phyloP scores from a whole-genome alignment of 53 echinoderm and acorn worm species.

The Echinometra lucunter region DNA sequence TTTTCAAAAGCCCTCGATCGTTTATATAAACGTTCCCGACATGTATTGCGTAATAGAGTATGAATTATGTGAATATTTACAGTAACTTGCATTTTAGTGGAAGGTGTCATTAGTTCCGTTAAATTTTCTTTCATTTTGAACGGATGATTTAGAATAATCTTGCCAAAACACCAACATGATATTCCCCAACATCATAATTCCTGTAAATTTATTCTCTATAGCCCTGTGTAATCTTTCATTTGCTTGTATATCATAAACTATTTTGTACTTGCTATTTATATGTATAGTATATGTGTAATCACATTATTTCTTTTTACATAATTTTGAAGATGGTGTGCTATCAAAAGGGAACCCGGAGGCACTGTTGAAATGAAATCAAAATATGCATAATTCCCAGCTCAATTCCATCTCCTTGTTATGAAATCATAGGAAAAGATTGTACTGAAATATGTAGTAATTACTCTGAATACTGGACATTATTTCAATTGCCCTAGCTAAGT shows the following conservation, averaged over 20 bases:
- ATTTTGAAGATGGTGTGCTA: slow-evolving; percentile 10
- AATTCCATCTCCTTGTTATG: not conserved
- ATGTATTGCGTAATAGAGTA: not conserved
- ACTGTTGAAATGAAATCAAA: no score
- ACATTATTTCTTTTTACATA: not conserved
- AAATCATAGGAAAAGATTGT: not conserved
- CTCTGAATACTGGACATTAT: not conserved
- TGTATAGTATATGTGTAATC: not conserved
- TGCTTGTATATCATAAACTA: not conserved
- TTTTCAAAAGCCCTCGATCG: no score
- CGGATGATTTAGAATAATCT: slow-evolving; percentile 9
- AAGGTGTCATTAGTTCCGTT: not conserved
- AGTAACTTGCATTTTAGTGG: not conserved
- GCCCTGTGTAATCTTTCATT: not conserved
- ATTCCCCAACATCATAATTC: not conserved
- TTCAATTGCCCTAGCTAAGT: not conserved
- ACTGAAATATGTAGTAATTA: slow-evolving; percentile 1
- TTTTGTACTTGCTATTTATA: slow-evolving; percentile 13
- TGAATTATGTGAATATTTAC: not conserved
- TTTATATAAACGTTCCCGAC: not conserved
- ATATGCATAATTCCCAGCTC: not conserved
- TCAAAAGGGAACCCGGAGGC: not conserved
- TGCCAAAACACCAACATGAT: slow-evolving; percentile 6
- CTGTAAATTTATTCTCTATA: slow-evolving; percentile 24
- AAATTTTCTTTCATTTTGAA: slow-evolving; percentile 2